Conservation (phyloP, 1,140 invertebrate species). For the Trichoplusia ni region DNA sequence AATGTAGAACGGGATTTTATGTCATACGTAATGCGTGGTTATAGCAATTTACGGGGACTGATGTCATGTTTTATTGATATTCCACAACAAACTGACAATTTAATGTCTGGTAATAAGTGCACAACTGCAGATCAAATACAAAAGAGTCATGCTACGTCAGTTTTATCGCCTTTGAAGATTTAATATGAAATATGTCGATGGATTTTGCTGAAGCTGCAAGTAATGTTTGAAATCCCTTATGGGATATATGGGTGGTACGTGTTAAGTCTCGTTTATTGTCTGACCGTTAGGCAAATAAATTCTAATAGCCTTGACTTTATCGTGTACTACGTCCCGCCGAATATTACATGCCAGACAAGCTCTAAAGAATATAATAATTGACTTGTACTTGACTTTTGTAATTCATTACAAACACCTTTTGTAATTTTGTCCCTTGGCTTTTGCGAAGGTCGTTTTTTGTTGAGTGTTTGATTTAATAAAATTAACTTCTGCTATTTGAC, state of each 20-base stretch:
- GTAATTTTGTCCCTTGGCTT: conserved; percentile 1
- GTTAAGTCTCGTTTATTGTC: not conserved
- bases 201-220: not conserved
- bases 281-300: not conserved
- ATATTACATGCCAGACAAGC: not conserved
- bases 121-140: not conserved
- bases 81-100: not conserved
- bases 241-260: not conserved
- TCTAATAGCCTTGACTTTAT: conserved; percentile 24
- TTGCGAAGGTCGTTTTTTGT: conserved; percentile 15
- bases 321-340: conserved; percentile 3
- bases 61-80: conserved; percentile 18
- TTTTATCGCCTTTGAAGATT: not conserved
- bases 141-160: not conserved
- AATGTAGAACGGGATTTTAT: conserved; percentile 25
- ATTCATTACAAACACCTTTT: conserved; percentile 12
- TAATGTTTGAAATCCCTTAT: not conserved
- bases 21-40: conserved; percentile 13
- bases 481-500: too few species aligned
- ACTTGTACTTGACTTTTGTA: conserved; percentile 5
- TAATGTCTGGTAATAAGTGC: not conserved
- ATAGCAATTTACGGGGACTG: conserved; percentile 16
- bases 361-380: conserved; percentile 8
- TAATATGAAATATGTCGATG: not conserved
- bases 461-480: not conserved